phyloP scores from a whole-genome alignment of 2,888 invertebrate species.

The Apamea crenata region DNA sequence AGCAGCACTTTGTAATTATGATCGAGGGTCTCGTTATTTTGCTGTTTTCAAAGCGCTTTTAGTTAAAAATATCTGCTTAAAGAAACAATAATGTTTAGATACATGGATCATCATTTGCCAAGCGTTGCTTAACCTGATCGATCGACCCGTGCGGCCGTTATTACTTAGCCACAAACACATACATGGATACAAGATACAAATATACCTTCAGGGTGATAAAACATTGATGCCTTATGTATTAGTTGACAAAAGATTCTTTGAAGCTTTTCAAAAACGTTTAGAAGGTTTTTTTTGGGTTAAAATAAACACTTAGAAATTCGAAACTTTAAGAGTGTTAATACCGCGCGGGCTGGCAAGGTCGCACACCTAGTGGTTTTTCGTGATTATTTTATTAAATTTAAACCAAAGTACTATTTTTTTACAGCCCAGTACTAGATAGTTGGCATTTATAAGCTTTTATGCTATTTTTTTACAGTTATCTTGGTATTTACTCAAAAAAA shows the following conservation, averaged over 20 bases:
- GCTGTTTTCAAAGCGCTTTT: slow-evolving; percentile 14
- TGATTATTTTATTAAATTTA: too few relatives aligned
- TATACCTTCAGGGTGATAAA: neutral
- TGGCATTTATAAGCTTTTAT: too few relatives aligned
- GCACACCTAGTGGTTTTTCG: too few relatives aligned
- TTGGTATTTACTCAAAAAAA: too few relatives aligned
- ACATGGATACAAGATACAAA: neutral
- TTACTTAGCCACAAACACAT: neutral
- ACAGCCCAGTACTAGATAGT: too few relatives aligned
- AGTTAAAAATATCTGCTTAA: neutral
- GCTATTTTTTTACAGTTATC: too few relatives aligned
- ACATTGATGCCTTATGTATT: neutral
- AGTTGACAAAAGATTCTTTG: neutral
- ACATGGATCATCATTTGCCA: neutral
- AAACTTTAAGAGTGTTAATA: neutral
- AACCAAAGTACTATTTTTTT: too few relatives aligned
- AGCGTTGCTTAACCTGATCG: neutral
- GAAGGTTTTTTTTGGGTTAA: too few relatives aligned
- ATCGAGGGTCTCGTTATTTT: slow-evolving; percentile 10
- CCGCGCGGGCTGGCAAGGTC: too few relatives aligned
- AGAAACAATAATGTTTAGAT: slow-evolving; percentile 2
- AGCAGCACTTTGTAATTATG: slow-evolving; percentile 28
- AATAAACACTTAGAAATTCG: neutral
- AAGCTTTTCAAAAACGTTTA: neutral
- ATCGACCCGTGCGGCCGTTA: neutral